These are phyloP conservation scores for Anolis sagrei DNA, from an alignment of 2,113 vertebrate genomes.

Conservation along the genomic window DNA sequence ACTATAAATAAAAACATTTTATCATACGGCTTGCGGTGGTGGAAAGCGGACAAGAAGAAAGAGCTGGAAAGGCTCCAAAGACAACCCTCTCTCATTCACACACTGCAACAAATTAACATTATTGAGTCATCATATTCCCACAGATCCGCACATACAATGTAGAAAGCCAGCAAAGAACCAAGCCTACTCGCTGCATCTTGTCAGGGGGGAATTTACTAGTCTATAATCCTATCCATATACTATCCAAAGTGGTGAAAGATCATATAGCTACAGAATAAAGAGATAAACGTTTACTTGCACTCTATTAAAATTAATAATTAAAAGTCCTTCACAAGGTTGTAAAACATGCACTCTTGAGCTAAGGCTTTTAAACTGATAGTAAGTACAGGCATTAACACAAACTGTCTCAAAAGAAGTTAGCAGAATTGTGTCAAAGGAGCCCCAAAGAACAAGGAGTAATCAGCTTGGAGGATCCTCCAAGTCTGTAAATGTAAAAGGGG, in stretches of 20 bases:
- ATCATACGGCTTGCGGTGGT: neutral
- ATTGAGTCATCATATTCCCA: neutral
- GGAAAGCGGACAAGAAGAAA: neutral
- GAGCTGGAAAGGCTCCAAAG: neutral
- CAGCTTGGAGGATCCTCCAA: no score
- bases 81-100: neutral
- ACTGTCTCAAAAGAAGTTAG: neutral
- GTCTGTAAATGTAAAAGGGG: no score
- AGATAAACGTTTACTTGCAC: no score
- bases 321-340: no score
- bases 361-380: neutral
- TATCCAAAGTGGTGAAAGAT: no score
- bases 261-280: no score
- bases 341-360: no score
- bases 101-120: neutral
- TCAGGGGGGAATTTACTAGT: neutral
- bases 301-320: no score
- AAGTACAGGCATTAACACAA: neutral
- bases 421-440: neutral
- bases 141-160: neutral
- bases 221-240: neutral
- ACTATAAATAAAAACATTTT: constrained; percentile 7
- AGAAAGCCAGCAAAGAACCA: neutral
- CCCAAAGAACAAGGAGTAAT: no score
- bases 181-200: neutral